Conservation (phyloP, 1,140 invertebrate species). For the Drusus annulatus region DNA sequence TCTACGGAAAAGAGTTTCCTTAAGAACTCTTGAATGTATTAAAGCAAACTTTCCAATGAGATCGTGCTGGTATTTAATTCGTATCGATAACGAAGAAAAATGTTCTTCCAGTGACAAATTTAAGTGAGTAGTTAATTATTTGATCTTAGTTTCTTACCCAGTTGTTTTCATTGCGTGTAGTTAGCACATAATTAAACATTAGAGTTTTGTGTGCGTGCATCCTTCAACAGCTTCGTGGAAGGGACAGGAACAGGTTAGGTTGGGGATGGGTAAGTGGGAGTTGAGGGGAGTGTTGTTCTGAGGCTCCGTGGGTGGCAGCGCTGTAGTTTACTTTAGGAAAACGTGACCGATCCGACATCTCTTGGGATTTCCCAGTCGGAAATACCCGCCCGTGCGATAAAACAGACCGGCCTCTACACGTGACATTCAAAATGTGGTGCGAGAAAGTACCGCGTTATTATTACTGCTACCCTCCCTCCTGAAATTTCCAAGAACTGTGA, state of each 20-base stretch:
- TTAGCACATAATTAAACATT: neutral
- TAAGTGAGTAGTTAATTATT: too few species aligned
- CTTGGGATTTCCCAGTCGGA: conserved; percentile 53
- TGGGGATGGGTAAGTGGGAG: neutral
- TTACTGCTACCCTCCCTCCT: neutral
- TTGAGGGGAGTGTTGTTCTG: neutral
- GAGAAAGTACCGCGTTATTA: neutral
- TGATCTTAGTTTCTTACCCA: too few species aligned
- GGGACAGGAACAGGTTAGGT: too few species aligned
- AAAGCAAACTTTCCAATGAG: too few species aligned
- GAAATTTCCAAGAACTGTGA: neutral
- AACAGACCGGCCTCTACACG: conserved; percentile 32
- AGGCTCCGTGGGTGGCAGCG: conserved; percentile 5
- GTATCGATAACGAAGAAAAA: too few species aligned
- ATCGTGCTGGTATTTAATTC: too few species aligned
- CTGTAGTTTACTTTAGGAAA: conserved; percentile 55
- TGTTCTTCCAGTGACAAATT: too few species aligned
- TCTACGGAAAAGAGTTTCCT: too few species aligned
- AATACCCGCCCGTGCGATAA: conserved; percentile 50
- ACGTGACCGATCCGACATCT: conserved; percentile 56
- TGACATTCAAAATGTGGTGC: conserved; percentile 34
- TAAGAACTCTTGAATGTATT: too few species aligned
- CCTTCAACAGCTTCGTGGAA: neutral
- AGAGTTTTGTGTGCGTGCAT: neutral
- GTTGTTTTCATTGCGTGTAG: too few species aligned